Percentiles rank a stretch among this genome's conserved stretches.
phyloP scores from a whole-genome alignment of 2,797 vertebrate species.

The Poeciliopsis paucimaculata region DNA sequence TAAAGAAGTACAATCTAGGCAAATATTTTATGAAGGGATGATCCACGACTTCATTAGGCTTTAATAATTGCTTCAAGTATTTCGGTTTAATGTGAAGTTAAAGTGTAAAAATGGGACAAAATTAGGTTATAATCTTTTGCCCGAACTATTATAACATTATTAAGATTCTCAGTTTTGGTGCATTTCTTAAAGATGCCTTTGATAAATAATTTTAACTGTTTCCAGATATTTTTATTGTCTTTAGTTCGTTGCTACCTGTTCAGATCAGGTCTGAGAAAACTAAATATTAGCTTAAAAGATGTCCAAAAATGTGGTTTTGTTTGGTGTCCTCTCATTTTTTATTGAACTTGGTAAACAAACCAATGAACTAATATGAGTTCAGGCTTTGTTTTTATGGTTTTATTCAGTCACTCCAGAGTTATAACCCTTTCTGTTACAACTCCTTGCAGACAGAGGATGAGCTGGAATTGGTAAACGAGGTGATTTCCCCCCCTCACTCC shows the following conservation, averaged over 20 bases:
- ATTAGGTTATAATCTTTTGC: neutral
- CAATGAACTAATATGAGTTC: neutral
- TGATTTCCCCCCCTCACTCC: conserved; percentile 51
- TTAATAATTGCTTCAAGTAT: neutral
- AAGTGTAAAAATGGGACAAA: neutral
- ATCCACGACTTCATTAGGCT: neutral
- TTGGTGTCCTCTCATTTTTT: neutral
- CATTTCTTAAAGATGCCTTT: neutral
- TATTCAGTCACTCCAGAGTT: conserved; percentile 36
- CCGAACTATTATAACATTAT: neutral
- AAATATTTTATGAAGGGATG: neutral
- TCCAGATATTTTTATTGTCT: neutral
- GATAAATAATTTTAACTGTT: neutral
- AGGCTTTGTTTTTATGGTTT: neutral
- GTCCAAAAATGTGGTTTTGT: neutral
- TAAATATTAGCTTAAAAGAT: neutral
- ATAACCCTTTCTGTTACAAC: conserved; percentile 78
- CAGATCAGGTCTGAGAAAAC: neutral
- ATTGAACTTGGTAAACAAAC: neutral
- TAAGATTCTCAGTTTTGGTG: neutral
- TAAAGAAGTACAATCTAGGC: neutral
- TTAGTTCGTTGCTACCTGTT: neutral
- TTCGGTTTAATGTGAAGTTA: neutral
- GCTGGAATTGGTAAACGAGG: conserved; percentile 93
- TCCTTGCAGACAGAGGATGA: conserved; percentile 91